Percentiles rank a stretch among this genome's conserved stretches.
Evolutionary conservation across 1,140 invertebrate species (phyloP).

Genomic region (Drosophila dunni): DNA sequence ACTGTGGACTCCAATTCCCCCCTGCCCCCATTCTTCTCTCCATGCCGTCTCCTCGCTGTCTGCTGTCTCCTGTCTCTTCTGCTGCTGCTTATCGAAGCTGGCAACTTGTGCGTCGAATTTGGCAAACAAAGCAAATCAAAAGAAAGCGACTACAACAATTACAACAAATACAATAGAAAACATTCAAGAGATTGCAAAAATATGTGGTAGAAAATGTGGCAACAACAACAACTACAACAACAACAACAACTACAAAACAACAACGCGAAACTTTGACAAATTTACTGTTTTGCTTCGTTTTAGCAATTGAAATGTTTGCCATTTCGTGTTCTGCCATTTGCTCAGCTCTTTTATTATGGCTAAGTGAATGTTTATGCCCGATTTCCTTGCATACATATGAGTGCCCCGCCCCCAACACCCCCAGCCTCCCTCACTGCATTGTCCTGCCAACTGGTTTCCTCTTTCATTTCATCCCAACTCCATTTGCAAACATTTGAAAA

Average conservation of each 20-base stretch:
- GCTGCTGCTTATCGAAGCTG: constrained; percentile 36
- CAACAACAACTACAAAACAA: constrained; percentile 21
- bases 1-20: not conserved
- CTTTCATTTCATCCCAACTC: not conserved
- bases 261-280: constrained; percentile 37
- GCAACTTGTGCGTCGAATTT: constrained; percentile 48
- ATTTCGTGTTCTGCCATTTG: constrained; percentile 51
- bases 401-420: not conserved
- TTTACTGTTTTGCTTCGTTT: constrained; percentile 17
- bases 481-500: constrained; percentile 34
- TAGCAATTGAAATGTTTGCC: constrained; percentile 63
- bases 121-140: constrained; percentile 40
- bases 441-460: not conserved
- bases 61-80: not conserved
- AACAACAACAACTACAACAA: constrained; percentile 13
- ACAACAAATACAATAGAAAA: constrained; percentile 8
- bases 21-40: not conserved
- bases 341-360: constrained; percentile 63
- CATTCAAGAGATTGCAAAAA: constrained; percentile 1
- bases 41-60: not conserved
- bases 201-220: constrained; percentile 18
- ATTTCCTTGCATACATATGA: constrained; percentile 46
- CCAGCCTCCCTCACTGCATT: not conserved
- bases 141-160: constrained; percentile 11
- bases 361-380: constrained; percentile 78